Percentiles rank a stretch among this genome's conserved stretches.
These are phyloP conservation scores for Plagiodera versicolora DNA, from an alignment of 2,888 invertebrate species.

Conservation along the genomic window DNA sequence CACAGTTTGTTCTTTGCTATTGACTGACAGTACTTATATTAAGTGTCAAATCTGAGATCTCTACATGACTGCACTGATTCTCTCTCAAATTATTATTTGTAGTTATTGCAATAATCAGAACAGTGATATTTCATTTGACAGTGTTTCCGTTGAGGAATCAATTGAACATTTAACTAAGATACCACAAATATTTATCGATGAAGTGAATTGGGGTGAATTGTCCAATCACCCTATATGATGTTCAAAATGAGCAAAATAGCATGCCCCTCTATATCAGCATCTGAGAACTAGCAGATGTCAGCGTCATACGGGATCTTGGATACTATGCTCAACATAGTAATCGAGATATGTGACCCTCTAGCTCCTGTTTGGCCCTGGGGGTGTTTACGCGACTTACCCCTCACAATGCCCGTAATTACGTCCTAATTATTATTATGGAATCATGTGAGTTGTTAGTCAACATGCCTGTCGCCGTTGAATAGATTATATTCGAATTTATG, in stretches of 20 bases:
- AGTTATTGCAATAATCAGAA: no score
- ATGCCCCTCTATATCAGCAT: conserved; percentile 2
- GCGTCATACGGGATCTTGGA: conserved; percentile 27
- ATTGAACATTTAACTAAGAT: no score
- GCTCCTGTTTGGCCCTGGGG: conserved; percentile 20
- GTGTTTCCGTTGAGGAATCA: no score
- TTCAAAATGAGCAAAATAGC: neutral
- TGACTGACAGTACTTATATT: no score
- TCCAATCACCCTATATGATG: neutral
- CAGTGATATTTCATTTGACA: no score
- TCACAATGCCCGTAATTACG: conserved; percentile 42
- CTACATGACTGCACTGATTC: no score
- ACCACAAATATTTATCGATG: no score
- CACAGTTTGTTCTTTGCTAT: no score
- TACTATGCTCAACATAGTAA: conserved; percentile 8
- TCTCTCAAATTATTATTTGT: no score
- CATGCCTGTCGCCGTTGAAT: conserved; percentile 35
- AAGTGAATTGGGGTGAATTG: neutral
- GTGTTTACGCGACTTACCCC: conserved; percentile 34
- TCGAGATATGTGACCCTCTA: conserved; percentile 29
- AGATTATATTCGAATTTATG: conserved; percentile 12
- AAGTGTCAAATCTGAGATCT: no score
- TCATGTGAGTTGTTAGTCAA: conserved; percentile 42
- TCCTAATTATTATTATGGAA: conserved; percentile 44
- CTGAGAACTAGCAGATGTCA: conserved; percentile 38